These are phyloP conservation scores for Nomada fucata DNA, from an alignment of 2,888 invertebrate species.

Conservation along the genomic window DNA sequence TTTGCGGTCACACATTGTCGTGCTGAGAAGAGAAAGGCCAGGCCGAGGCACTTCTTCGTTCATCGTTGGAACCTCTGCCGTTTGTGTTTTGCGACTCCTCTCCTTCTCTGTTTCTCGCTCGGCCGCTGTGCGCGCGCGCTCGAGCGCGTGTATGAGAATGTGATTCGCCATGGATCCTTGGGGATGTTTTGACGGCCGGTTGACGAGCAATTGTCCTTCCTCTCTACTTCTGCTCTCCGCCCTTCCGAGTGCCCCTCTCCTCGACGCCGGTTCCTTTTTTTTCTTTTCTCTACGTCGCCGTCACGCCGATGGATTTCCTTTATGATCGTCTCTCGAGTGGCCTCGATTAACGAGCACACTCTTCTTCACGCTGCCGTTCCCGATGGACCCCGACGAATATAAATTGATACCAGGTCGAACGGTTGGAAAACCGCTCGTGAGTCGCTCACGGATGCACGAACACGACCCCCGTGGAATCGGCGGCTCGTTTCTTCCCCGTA, in stretches of 20 bases:
- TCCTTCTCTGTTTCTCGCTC: conserved; percentile 8
- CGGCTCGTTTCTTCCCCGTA: no score
- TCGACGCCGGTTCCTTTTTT: conserved; percentile 15
- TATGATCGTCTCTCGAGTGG: conserved; percentile 51
- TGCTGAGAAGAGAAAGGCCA: conserved; percentile 45
- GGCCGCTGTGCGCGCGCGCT: not conserved
- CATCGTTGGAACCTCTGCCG: conserved; percentile 66
- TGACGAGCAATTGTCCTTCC: conserved; percentile 82
- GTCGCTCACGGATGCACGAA: no score
- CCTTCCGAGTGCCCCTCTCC: conserved; percentile 59
- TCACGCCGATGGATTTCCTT: conserved; percentile 36
- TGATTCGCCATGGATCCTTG: conserved; percentile 82
- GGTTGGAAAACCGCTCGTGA: not conserved
- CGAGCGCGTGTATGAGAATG: conserved; percentile 75
- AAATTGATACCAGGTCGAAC: conserved; percentile 9
- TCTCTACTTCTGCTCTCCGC: conserved; percentile 54
- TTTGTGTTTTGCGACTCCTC: conserved; percentile 52
- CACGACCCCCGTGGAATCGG: no score
- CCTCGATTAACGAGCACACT: conserved; percentile 60
- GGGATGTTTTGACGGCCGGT: conserved; percentile 83
- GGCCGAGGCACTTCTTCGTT: conserved; percentile 51
- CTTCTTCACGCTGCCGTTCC: conserved; percentile 42
- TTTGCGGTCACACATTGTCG: conserved; percentile 84
- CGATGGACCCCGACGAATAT: conserved; percentile 24
- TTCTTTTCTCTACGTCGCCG: conserved; percentile 19